Evolutionary conservation across 1,140 invertebrate genomes (phyloP).

Genomic region (Cepaea nemoralis): DNA sequence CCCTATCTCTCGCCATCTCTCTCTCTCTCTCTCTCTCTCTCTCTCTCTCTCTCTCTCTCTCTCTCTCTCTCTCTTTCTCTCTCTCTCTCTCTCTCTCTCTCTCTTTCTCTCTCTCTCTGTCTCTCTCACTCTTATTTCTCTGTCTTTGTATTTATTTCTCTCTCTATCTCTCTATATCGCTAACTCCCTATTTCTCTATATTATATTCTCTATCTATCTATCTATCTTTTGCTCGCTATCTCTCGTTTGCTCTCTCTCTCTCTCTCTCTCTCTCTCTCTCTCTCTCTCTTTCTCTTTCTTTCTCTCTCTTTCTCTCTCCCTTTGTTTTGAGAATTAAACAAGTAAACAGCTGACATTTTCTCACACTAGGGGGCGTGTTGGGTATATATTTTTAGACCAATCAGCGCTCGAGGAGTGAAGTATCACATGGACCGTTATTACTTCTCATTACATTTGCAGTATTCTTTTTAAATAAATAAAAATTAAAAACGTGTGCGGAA

Average conservation of each 20-base stretch:
- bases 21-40: constrained; percentile 9
- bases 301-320: constrained; percentile 20
- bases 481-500: no score
- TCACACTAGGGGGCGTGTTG: no score
- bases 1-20: not conserved
- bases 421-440: no score
- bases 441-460: no score
- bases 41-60: constrained; percentile 32
- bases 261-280: constrained; percentile 22
- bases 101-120: constrained; percentile 36
- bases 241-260: constrained; percentile 30
- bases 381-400: no score
- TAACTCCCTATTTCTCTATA: not conserved
- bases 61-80: constrained; percentile 35
- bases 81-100: constrained; percentile 35
- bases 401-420: no score
- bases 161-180: constrained; percentile 27
- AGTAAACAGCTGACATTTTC: no score
- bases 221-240: constrained; percentile 30
- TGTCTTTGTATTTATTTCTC: constrained; percentile 21
- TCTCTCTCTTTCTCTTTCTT: constrained; percentile 26
- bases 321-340: no score
- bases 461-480: no score
- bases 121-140: constrained; percentile 24
- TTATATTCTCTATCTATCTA: constrained; percentile 19